phyloP scores from a whole-genome alignment of 1,140 invertebrate genomes.

The Coptotermes formosanus region DNA sequence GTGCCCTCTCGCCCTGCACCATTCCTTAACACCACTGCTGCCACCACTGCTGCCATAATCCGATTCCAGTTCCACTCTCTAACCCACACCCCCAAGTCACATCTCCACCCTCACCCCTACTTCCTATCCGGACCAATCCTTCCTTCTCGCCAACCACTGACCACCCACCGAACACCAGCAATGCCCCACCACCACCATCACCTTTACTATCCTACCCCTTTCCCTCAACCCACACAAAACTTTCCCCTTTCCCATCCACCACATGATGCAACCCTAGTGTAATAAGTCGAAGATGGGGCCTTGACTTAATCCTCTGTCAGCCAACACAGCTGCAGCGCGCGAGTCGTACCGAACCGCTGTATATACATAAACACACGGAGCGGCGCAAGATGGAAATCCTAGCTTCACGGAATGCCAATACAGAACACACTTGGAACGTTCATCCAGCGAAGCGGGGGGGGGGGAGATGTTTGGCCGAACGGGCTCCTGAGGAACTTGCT shows the following conservation, averaged over 20 bases:
- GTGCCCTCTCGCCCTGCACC: not conserved
- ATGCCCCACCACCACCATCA: not conserved
- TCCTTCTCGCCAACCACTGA: conserved; percentile 3
- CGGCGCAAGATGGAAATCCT: not conserved
- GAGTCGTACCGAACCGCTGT: not conserved
- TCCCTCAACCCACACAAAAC: not conserved
- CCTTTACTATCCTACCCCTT: conserved; percentile 4
- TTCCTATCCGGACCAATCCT: not conserved
- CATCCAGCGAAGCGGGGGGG: too few species aligned
- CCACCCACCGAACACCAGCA: not conserved
- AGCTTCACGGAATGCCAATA: conserved; percentile 1
- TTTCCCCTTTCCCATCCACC: not conserved
- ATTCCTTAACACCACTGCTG: conserved; percentile 17
- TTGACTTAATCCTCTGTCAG: conserved; percentile 25
- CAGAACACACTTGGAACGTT: not conserved
- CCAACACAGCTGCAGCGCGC: not conserved
- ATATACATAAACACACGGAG: not conserved
- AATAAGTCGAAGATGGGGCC: conserved; percentile 27
- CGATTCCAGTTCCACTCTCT: not conserved
- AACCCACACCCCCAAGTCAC: conserved; percentile 13
- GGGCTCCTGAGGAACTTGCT: too few species aligned
- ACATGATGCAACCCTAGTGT: conserved; percentile 21
- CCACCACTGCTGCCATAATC: not conserved
- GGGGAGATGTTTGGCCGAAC: too few species aligned
- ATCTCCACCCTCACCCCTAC: not conserved